Evolutionary conservation across 1,140 invertebrate genomes (phyloP), one percentile per base, ranked within the genome.

Genomic region (Leucophenga varia): DNA sequence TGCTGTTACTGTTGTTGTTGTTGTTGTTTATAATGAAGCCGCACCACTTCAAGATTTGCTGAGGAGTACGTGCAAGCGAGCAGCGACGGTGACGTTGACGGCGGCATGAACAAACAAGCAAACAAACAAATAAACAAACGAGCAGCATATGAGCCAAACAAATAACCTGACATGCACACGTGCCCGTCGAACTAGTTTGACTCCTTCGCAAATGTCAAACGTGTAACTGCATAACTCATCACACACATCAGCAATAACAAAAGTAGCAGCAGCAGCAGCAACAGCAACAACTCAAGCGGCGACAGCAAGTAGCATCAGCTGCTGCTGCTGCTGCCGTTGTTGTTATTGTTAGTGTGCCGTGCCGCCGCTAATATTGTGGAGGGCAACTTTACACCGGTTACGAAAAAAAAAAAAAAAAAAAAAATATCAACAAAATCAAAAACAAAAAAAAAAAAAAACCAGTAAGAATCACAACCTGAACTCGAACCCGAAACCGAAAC

Each of bases 181-280:
- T 70, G 65, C 54, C 59, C 54, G 65, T 70, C 67, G 65, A 70
- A 70, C 65, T 59, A 70, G 65, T 70, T 70, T 70, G 67, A 70
- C 65, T 70, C 65, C 65, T 70, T 70, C 65, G 61, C 65, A 70
- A 70, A 65, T 70, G 65, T 70, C 65, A 70, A 70, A 70, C 65
- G 64, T 64, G 61, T 63, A 67, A 67, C 63, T 67, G 63, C 63
- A 67, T 67, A 63, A 67, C 63, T 67, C 31, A 34, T 34, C 63
- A 60, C 60, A 55, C 40, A 46, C 36, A 52, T 46, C 59, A 47
- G 43, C 55, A 44, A 19, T 32, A 46, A 17, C 46, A 40, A 17
- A 47, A 48, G 43, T 47, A 41, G 25, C 49, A 42, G 13, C 39
- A 47, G 21, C 18, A 25, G 21, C 36, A 28, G 14, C 25, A 47